Evolutionary conservation across 2,797 vertebrate species (phyloP).

Genomic region (Cryptoblepharus egeriae): DNA sequence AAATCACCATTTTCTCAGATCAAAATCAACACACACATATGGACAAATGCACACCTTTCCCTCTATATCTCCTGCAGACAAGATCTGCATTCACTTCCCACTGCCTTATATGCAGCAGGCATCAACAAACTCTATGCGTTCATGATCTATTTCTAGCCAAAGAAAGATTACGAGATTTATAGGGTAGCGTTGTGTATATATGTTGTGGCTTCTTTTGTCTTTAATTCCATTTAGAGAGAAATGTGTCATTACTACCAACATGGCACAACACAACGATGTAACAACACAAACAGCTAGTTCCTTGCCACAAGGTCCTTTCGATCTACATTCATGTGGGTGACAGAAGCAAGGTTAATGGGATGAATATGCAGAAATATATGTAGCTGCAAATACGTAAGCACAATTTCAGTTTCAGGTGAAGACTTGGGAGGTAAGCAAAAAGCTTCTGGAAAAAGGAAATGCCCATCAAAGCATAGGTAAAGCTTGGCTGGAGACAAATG

Average conservation of each 20-base stretch:
- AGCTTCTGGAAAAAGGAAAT: background rate
- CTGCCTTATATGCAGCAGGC: conserved; percentile 10
- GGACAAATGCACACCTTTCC: background rate
- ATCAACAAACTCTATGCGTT: conserved; percentile 6
- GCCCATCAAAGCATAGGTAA: background rate
- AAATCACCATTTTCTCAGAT: conserved; percentile 57
- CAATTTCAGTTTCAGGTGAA: no score
- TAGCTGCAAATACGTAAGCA: background rate
- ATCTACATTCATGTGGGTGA: background rate
- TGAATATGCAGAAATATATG: background rate
- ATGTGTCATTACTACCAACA: background rate
- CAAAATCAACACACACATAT: conserved; percentile 46
- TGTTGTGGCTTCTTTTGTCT: background rate
- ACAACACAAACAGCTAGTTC: background rate
- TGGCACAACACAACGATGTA: background rate
- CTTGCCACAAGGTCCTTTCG: background rate
- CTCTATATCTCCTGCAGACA: conserved; percentile 9
- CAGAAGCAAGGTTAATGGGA: background rate
- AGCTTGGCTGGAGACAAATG: background rate
- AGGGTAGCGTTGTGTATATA: background rate
- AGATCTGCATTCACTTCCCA: conserved; percentile 12
- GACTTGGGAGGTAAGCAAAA: background rate
- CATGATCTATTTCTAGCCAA: conserved; percentile 17
- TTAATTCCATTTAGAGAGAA: background rate
- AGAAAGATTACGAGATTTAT: background rate